Evolutionary conservation across 2,888 invertebrate genomes (phyloP).

Genomic region (Xestoiulus laeticollis): DNA sequence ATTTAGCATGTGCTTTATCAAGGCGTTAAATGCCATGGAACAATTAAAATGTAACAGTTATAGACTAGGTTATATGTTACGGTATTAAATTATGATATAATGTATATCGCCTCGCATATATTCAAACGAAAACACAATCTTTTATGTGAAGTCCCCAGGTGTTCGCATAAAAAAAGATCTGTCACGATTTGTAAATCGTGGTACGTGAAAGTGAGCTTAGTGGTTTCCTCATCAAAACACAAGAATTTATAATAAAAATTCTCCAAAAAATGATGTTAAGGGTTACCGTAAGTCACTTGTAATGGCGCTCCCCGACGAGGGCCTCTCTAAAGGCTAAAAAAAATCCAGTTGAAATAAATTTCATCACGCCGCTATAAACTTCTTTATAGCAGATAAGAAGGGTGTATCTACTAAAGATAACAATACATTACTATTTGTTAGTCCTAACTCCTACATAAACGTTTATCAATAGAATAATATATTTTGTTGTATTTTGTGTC

Average conservation of each 20-base stretch:
- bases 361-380: neutral
- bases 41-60: too few relatives aligned
- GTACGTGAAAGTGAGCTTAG: conserved; percentile 19
- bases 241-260: conserved; percentile 1
- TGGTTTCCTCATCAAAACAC: conserved; percentile 9
- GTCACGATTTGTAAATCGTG: conserved; percentile 15
- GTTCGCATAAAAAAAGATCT: neutral
- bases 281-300: conserved; percentile 1
- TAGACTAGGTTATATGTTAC: too few relatives aligned
- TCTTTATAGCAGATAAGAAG: neutral
- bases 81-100: too few relatives aligned
- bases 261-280: conserved; percentile 1
- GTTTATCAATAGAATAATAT: neutral
- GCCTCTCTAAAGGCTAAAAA: neutral
- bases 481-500: too few relatives aligned
- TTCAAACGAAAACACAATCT: too few relatives aligned
- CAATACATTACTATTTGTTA: neutral
- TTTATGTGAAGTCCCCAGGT: neutral
- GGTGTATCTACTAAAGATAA: neutral
- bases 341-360: neutral
- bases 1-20: too few relatives aligned
- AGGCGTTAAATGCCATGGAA: too few relatives aligned
- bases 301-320: neutral
- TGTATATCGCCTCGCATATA: too few relatives aligned
- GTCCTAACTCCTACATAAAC: neutral